These are phyloP conservation scores for Spongilla lacustris DNA, from an alignment of 37 sponge, comb jelly and placozoan genomes.

Conservation along the genomic window DNA sequence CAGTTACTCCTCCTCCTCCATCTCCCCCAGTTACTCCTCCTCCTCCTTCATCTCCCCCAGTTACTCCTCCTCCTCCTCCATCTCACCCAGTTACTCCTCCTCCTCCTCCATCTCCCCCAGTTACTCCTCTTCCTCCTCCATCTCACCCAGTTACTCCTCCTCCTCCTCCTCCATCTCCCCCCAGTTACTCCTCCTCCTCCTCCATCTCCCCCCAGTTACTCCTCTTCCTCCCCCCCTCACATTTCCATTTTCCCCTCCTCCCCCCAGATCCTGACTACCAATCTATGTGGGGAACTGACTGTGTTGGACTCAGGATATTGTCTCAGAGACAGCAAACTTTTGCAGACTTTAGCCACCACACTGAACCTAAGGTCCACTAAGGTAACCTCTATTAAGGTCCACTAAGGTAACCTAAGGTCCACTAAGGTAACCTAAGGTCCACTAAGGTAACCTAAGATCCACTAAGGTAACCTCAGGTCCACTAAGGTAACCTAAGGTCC, in stretches of 20 bases:
- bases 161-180: neutral
- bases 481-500: too few species aligned
- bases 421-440: too few species aligned
- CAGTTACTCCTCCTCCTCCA: neutral
- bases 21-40: neutral
- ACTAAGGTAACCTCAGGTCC: too few species aligned
- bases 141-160: neutral
- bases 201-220: neutral
- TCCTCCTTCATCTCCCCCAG: neutral
- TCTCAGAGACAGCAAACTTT: slow-evolving; percentile 25
- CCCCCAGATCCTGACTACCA: slow-evolving; percentile 30
- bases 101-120: too few species aligned
- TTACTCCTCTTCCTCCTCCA: neutral
- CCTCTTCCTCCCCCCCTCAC: slow-evolving; percentile 15
- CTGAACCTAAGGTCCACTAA: slow-evolving; percentile 55
- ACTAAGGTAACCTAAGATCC: too few species aligned
- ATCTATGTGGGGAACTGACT: slow-evolving; percentile 83
- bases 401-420: neutral
- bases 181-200: slow-evolving; percentile 33
- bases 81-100: too few species aligned
- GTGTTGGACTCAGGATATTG: slow-evolving; percentile 27
- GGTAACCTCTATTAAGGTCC: slow-evolving; percentile 13
- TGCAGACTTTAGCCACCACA: slow-evolving; percentile 36
- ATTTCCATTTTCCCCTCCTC: neutral
- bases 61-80: neutral